A percentile compares a stretch with the other conserved stretches of the same genome.
phyloP scores from a whole-genome alignment of 2,888 invertebrate species.

The Meandrusa payeni region DNA sequence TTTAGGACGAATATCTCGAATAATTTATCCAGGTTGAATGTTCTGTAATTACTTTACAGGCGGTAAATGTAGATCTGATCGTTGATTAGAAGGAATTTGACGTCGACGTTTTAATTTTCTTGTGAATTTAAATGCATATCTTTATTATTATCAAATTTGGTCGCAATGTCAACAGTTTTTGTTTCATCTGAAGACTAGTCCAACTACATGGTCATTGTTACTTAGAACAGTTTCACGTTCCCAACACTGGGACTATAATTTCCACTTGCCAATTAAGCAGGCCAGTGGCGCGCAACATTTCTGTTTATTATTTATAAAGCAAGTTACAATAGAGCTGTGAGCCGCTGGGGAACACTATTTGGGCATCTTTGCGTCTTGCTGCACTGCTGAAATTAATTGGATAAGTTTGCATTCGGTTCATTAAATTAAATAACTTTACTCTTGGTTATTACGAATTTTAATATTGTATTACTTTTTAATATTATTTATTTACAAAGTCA shows the following conservation, averaged over 20 bases:
- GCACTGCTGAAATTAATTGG: constrained; percentile 4
- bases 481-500: no score
- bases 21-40: no score
- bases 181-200: no score
- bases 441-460: background rate
- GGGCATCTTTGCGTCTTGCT: constrained; percentile 4
- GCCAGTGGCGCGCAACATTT: background rate
- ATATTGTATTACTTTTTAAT: no score
- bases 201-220: no score
- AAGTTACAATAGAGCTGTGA: constrained; percentile 6
- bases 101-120: no score
- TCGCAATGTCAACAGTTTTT: no score
- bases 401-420: constrained; percentile 5
- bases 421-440: background rate
- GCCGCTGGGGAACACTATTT: constrained; percentile 4
- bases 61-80: no score
- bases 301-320: constrained; percentile 8
- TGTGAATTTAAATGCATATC: no score
- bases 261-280: constrained; percentile 6
- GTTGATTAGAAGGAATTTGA: background rate
- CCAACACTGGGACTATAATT: constrained; percentile 1
- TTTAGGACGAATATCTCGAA: no score
- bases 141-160: no score
- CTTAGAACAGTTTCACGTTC: no score
- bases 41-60: background rate